These are phyloP conservation scores for Hylomyscus alleni DNA, from an alignment of 2,797 vertebrate genomes.

Conservation along the genomic window DNA sequence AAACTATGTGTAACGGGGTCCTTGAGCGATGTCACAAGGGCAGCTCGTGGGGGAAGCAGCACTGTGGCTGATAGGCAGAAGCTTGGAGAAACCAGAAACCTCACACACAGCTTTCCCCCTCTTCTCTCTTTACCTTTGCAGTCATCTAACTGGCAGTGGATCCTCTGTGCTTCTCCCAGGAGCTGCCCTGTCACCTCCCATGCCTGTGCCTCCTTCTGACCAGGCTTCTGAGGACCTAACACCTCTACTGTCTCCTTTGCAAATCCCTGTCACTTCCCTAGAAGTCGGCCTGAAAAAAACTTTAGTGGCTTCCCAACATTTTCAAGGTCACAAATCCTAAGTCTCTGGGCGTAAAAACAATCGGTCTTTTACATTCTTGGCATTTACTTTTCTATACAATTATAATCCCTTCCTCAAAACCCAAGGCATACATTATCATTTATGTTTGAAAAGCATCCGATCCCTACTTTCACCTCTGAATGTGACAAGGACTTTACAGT, in stretches of 20 bases:
- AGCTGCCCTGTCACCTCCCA: neutral
- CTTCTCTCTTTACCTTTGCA: neutral
- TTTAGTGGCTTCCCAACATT: neutral
- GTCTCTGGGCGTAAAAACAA: neutral
- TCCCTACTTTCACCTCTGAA: neutral
- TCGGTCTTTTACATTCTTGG: neutral
- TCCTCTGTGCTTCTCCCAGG: neutral
- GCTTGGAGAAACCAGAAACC: slow-evolving; percentile 12
- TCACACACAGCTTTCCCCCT: neutral
- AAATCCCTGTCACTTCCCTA: slow-evolving; percentile 5
- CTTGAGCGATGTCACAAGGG: neutral
- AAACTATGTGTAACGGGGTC: neutral
- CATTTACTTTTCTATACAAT: neutral
- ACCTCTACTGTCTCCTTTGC: neutral
- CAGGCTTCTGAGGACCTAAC: neutral
- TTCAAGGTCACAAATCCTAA: slow-evolving; percentile 36
- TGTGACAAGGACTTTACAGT: neutral
- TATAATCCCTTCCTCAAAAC: neutral
- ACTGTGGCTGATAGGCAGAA: neutral
- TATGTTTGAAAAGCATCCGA: neutral
- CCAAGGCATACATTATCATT: neutral
- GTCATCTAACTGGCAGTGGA: neutral
- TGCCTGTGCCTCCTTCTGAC: neutral
- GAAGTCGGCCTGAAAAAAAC: neutral
- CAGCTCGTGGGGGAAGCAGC: too few species aligned